Evolutionary conservation across 2,888 invertebrate genomes (phyloP), one percentile per base, ranked within the genome.

Genomic region (Hartigia nigra): DNA sequence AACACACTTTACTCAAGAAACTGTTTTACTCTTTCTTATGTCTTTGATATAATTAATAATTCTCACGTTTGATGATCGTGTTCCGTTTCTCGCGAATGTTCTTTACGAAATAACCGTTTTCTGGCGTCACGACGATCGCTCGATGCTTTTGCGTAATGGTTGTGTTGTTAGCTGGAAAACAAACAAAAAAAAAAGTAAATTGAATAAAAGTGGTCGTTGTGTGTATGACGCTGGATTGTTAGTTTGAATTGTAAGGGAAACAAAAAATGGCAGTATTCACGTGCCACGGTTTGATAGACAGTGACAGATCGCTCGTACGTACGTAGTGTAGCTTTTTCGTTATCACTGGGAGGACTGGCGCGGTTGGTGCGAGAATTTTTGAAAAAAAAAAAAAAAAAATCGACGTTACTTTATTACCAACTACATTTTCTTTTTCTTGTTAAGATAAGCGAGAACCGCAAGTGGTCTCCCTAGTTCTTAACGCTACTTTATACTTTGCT

Each of bases 291-390:
- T 39, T 55, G 55, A 55, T 55, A 23, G 55, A 55, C 23, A 55
- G 55, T 55, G 55, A 55, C 55, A 55, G 23, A 55, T 55, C 55
- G 55, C 55, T 55, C 23, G 55, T 55, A 55, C 9, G 55, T 23
- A 55, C 55, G 55, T 39, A 72, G 77, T 80, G 69, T 76, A 37
- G 12, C 70, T 76, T 69, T 34, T 32, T 34, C 55, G 37, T 55
- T 55, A 36, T 70, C 32, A 36, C 69, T 69, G 75, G 39, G 77
- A 31, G 76, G 69, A 14, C 12, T 75, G 76, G 74, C 77, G 77
- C 80, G 72, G 70, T 55, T 79, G 70, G 70, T 74, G 55, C 69
- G 69, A 76, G 3, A n/a, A 34, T 23, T n/a, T 23, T 75, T 14
- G 35, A 37, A 31, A 69, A 31, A 37, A 72, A 75, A 9, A 11